Percentiles rank a stretch among this genome's conserved stretches.
phyloP scores from a whole-genome alignment of 2,888 invertebrate species.

The Harpagoxenus sublaevis region DNA sequence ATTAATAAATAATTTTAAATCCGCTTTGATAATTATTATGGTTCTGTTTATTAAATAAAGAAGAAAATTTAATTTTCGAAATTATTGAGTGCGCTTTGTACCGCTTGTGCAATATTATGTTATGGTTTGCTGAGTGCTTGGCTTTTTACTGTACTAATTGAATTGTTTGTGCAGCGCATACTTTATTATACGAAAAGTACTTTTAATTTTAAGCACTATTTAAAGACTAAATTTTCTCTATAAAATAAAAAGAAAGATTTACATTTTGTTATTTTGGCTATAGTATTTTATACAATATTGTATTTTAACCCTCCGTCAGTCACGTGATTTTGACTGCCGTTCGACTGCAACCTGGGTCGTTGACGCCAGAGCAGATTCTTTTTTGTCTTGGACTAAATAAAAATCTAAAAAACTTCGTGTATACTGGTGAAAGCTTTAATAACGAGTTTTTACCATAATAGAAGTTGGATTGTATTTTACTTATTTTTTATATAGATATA shows the following conservation, averaged over 20 bases:
- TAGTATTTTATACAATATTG: not conserved
- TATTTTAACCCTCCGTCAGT: too few relatives aligned
- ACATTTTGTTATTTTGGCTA: conserved; percentile 2
- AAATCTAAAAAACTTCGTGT: too few relatives aligned
- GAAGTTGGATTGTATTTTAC: too few relatives aligned
- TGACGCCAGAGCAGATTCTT: too few relatives aligned
- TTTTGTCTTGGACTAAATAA: too few relatives aligned
- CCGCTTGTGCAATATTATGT: not conserved
- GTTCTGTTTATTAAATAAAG: not conserved
- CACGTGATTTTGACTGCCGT: too few relatives aligned
- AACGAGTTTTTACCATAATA: too few relatives aligned
- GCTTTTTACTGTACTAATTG: conserved; percentile 19
- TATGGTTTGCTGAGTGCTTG: conserved; percentile 20
- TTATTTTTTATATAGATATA: too few relatives aligned
- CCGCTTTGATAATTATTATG: not conserved
- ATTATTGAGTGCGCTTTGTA: conserved; percentile 14
- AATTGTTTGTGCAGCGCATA: conserved; percentile 8
- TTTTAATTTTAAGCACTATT: conserved; percentile 7
- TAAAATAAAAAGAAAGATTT: not conserved
- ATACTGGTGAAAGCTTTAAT: too few relatives aligned
- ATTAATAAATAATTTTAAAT: conserved; percentile 3
- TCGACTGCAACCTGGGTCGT: too few relatives aligned
- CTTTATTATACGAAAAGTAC: conserved; percentile 7
- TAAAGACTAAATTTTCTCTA: not conserved
- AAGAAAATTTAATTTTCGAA: not conserved